phyloP scores from a whole-genome alignment of 2,797 vertebrate genomes.

The Cyclopterus lumpus region DNA sequence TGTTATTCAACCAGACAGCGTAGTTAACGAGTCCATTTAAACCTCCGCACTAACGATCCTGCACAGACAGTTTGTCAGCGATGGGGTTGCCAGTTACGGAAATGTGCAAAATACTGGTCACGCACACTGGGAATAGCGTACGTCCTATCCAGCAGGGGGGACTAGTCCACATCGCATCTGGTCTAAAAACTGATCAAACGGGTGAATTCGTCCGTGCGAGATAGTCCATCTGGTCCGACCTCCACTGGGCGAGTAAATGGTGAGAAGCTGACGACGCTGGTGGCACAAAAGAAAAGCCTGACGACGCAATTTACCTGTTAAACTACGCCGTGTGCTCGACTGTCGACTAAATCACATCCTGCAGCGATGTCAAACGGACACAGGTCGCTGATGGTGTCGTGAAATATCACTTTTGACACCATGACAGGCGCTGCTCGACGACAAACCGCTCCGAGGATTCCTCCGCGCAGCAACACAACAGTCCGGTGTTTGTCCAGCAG shows the following conservation, averaged over 20 bases:
- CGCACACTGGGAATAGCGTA: conserved; percentile 32
- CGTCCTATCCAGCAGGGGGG: conserved; percentile 14
- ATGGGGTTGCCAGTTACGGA: conserved; percentile 46
- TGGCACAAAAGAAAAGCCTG: conserved; percentile 71
- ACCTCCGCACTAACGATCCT: conserved; percentile 11
- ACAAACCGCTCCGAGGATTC: conserved; percentile 65
- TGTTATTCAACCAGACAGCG: conserved; percentile 2
- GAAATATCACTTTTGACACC: conserved; percentile 65
- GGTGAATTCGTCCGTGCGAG: conserved; percentile 29
- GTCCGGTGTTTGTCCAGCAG: conserved; percentile 44
- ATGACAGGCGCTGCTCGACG: conserved; percentile 68
- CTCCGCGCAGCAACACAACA: conserved; percentile 76
- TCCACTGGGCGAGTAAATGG: conserved; percentile 54
- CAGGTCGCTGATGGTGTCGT: conserved; percentile 28
- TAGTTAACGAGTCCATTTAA: conserved; percentile 45
- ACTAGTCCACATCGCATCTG: conserved; percentile 51
- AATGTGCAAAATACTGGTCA: conserved; percentile 59
- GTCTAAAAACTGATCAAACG: conserved; percentile 19
- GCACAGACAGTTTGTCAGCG: conserved; percentile 32
- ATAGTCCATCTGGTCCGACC: conserved; percentile 37
- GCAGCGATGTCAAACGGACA: conserved; percentile 25
- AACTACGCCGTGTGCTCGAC: conserved; percentile 40
- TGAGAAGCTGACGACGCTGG: conserved; percentile 31
- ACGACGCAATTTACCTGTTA: conserved; percentile 59
- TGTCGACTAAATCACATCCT: conserved; percentile 36